Evolutionary conservation across 2,113 vertebrate genomes (phyloP).

Genomic region (Alligator sinensis): DNA sequence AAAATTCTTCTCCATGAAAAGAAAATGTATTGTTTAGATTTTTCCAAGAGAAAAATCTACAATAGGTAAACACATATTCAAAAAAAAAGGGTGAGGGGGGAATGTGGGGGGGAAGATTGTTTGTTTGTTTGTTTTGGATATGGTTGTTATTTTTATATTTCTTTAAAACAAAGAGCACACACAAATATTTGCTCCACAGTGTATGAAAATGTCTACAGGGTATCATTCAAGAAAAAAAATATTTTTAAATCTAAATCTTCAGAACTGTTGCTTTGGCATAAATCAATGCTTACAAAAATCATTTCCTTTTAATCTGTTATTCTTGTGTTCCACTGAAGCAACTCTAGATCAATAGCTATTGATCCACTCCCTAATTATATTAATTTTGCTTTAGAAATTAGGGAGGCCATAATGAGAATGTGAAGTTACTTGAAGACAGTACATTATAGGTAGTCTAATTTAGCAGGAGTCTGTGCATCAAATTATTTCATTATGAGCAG

Average conservation of each 20-base stretch:
- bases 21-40: constrained; percentile 59
- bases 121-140: neutral
- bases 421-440: constrained; percentile 83
- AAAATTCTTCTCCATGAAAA: constrained; percentile 69
- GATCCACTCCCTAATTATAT: constrained; percentile 85
- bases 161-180: constrained; percentile 21
- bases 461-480: constrained; percentile 76
- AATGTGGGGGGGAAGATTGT: neutral
- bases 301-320: constrained; percentile 82
- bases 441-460: constrained; percentile 81
- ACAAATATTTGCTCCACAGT: constrained; percentile 36
- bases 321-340: constrained; percentile 79
- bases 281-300: constrained; percentile 79
- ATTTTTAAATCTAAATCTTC: constrained; percentile 76
- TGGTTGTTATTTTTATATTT: constrained; percentile 14
- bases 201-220: constrained; percentile 23
- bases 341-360: constrained; percentile 81
- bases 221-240: constrained; percentile 67
- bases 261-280: constrained; percentile 73
- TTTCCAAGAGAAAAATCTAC: constrained; percentile 54
- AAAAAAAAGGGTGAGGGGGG: neutral
- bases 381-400: constrained; percentile 85
- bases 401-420: constrained; percentile 80
- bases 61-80: neutral
- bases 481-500: constrained; percentile 84